These are phyloP conservation scores for Clarias batrachus DNA, from an alignment of 2,113 vertebrate species.

Conservation along the genomic window DNA sequence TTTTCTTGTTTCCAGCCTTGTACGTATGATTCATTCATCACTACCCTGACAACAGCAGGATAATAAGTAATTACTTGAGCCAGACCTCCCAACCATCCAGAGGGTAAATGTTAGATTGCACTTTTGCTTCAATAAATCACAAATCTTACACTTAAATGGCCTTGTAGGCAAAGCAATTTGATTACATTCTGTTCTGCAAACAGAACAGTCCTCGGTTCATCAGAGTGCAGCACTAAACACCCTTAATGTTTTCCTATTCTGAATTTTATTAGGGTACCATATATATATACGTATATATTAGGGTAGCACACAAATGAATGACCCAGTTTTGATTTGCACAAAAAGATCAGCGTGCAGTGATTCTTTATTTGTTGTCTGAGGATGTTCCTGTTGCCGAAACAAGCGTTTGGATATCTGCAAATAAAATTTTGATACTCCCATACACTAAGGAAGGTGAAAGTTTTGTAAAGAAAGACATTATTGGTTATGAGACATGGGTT, in stretches of 20 bases:
- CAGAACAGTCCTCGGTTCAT: not conserved
- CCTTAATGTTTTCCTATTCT: too few species aligned
- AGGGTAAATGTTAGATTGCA: not conserved
- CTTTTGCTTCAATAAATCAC: slow-evolving; percentile 8
- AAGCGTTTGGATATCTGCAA: too few species aligned
- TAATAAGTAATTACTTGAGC: not conserved
- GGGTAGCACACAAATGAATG: too few species aligned
- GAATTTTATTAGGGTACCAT: not conserved
- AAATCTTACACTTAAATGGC: not conserved
- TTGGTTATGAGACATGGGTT: too few species aligned
- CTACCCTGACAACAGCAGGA: slow-evolving; percentile 1
- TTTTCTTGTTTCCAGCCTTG: not conserved
- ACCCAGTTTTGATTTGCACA: too few species aligned
- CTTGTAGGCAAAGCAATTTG: not conserved
- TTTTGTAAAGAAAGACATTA: too few species aligned
- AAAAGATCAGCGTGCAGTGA: too few species aligned
- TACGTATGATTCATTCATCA: slow-evolving; percentile 14
- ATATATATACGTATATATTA: not conserved
- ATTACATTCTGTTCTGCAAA: not conserved
- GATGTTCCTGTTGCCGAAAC: too few species aligned
- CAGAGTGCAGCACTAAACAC: not conserved
- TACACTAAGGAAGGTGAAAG: too few species aligned
- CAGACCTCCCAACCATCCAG: not conserved
- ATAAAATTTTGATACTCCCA: too few species aligned
- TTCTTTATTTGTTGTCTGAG: too few species aligned